Evolutionary conservation across 2,113 vertebrate genomes (phyloP).

Genomic region (Ammodytes marinus): DNA sequence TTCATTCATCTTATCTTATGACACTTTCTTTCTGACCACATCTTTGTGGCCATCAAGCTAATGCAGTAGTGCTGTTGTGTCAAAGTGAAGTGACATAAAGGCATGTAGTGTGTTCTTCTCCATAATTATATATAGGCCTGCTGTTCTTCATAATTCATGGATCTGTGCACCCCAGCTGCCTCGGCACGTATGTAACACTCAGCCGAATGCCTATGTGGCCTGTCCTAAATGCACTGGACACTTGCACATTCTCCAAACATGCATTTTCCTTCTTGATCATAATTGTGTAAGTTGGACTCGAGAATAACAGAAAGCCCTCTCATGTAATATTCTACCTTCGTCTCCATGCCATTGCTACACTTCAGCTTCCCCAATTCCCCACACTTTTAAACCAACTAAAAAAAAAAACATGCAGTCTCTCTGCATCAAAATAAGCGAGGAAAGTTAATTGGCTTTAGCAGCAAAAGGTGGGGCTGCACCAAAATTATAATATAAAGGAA

Average conservation of each 20-base stretch:
- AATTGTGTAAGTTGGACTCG: constrained; percentile 5
- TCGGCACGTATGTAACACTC: constrained; percentile 39
- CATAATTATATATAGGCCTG: constrained; percentile 42
- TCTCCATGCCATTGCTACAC: background rate
- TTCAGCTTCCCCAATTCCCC: constrained; percentile 33
- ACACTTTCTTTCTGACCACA: background rate
- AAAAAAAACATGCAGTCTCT: constrained; percentile 15
- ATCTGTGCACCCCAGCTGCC: constrained; percentile 31
- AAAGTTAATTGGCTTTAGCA: constrained; percentile 35
- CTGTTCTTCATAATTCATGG: constrained; percentile 65
- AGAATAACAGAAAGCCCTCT: constrained; percentile 22
- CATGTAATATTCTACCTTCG: constrained; percentile 7
- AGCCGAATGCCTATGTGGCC: constrained; percentile 32
- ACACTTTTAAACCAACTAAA: constrained; percentile 25
- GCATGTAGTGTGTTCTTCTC: constrained; percentile 21
- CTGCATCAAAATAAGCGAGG: constrained; percentile 12
- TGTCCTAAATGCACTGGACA: constrained; percentile 49
- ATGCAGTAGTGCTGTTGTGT: constrained; percentile 31
- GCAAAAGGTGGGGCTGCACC: constrained; percentile 3
- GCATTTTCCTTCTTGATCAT: constrained; percentile 36
- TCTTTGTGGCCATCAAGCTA: background rate
- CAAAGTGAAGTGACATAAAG: constrained; percentile 32
- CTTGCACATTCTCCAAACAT: constrained; percentile 30
- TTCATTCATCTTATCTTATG: background rate
- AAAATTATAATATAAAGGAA: background rate